Percentiles rank a stretch among this genome's conserved stretches.
These are phyloP conservation scores for Lepetodrilus schrolli DNA, from an alignment of 2,888 invertebrate species.

Conservation along the genomic window DNA sequence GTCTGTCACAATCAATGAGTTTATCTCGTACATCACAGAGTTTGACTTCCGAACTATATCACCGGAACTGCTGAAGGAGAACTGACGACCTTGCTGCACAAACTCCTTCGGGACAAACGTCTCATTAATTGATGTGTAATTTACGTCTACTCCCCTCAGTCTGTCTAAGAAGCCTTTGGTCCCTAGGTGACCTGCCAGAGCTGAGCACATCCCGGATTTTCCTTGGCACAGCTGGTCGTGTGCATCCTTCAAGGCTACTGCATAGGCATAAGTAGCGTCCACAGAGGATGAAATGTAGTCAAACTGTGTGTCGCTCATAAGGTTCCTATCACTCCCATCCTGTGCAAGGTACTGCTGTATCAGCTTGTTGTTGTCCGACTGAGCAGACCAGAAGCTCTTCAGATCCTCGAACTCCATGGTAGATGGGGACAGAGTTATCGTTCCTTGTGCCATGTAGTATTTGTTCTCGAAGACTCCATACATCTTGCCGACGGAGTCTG, in stretches of 20 bases:
- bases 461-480: slow-evolving; percentile 35
- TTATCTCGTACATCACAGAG: slow-evolving; percentile 36
- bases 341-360: not conserved
- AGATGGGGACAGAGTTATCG: slow-evolving; percentile 47
- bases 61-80: slow-evolving; percentile 49
- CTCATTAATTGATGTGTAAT: slow-evolving; percentile 41
- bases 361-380: not conserved
- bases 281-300: slow-evolving; percentile 47
- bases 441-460: slow-evolving; percentile 42
- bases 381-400: slow-evolving; percentile 10
- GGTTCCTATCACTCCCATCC: not conserved
- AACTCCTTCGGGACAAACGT: slow-evolving; percentile 48
- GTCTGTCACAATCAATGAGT: too few relatives aligned
- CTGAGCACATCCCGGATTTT: slow-evolving; percentile 5
- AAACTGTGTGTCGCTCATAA: slow-evolving; percentile 31
- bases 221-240: slow-evolving; percentile 31
- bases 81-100: slow-evolving; percentile 28
- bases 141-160: slow-evolving; percentile 42
- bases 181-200: not conserved
- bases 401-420: slow-evolving; percentile 39
- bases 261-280: slow-evolving; percentile 60
- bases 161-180: slow-evolving; percentile 31
- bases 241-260: slow-evolving; percentile 50
- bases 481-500: slow-evolving; percentile 53
- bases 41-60: slow-evolving; percentile 38